A percentile compares a stretch with the other conserved stretches of the same genome.
These are phyloP conservation scores for Malthinus flaveolus DNA, from an alignment of 2,888 invertebrate genomes.

Conservation along the genomic window DNA sequence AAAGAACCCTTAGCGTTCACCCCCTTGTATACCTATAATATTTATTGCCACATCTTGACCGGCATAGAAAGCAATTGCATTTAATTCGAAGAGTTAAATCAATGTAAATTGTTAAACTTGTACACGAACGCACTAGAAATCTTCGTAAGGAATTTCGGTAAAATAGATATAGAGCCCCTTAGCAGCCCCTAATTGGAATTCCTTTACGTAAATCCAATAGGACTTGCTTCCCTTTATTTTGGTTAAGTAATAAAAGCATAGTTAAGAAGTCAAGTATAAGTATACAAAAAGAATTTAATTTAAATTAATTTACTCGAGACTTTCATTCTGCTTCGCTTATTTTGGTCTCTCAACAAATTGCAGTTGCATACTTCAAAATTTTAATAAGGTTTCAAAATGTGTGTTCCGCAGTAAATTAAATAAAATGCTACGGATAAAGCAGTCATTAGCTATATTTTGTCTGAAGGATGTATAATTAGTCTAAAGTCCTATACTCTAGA, in stretches of 20 bases:
- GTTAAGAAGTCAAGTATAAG: no score
- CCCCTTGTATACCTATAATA: conserved; percentile 35
- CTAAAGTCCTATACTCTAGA: no score
- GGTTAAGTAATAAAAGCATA: conserved; percentile 14
- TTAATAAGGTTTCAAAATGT: no score
- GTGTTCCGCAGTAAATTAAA: no score
- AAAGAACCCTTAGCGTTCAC: conserved; percentile 31
- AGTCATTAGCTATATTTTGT: no score
- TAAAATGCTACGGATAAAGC: no score
- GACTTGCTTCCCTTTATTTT: conserved; percentile 22
- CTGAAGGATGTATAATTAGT: no score
- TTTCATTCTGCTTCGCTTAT: no score
- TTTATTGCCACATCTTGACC: conserved; percentile 45
- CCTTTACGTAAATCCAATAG: conserved; percentile 29
- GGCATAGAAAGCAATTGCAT: conserved; percentile 42
- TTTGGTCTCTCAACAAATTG: no score
- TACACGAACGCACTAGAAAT: conserved; percentile 24
- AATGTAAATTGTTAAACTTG: conserved; percentile 32
- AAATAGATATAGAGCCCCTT: conserved; percentile 24
- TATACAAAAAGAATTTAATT: no score
- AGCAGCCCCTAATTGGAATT: conserved; percentile 35
- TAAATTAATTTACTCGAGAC: no score
- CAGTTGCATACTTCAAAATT: no score
- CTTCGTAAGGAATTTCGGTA: conserved; percentile 26
- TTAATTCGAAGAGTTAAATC: conserved; percentile 37